Evolutionary conservation across 2,888 invertebrate genomes (phyloP).

Genomic region (Nephrotoma appendiculata): DNA sequence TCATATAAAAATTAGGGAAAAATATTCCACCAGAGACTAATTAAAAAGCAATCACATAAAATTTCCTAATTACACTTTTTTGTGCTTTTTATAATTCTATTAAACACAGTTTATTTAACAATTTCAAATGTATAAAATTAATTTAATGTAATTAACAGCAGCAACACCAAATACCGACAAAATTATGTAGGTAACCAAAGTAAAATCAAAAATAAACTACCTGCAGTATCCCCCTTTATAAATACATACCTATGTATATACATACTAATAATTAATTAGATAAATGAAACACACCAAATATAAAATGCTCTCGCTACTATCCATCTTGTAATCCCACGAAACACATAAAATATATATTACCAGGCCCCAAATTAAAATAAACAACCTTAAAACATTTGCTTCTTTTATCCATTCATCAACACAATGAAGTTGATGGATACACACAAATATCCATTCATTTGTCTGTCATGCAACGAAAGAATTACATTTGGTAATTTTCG

Average conservation of each 20-base stretch:
- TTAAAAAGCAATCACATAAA: neutral
- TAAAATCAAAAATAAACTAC: neutral
- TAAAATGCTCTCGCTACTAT: neutral
- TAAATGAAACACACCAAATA: neutral
- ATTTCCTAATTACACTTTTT: neutral
- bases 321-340: neutral
- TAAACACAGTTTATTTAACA: neutral
- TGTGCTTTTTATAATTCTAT: neutral
- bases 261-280: neutral
- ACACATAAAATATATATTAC: neutral
- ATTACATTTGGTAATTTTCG: too few relatives aligned
- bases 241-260: neutral
- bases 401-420: neutral
- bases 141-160: neutral
- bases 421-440: neutral
- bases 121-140: neutral
- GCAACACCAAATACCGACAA: neutral
- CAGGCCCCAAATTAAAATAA: neutral
- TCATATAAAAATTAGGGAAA: neutral
- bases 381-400: neutral
- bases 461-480: too few relatives aligned
- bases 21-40: neutral
- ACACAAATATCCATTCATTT: too few relatives aligned
- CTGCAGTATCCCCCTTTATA: neutral
- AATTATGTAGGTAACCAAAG: neutral